These are phyloP conservation scores for Protaetia brevitarsis DNA, from an alignment of 1,140 invertebrate genomes.

Conservation along the genomic window DNA sequence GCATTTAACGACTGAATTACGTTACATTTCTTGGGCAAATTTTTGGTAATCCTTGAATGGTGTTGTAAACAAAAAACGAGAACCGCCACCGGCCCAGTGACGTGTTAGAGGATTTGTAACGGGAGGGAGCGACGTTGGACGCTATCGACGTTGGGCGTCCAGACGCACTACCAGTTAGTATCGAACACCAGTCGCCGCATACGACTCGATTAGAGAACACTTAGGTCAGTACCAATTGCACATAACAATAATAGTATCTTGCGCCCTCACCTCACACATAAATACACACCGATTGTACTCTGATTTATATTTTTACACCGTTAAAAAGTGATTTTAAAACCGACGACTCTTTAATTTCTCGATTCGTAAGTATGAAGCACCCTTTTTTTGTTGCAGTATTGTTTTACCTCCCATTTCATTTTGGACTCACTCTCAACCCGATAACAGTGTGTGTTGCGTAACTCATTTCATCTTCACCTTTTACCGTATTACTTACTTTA, in stretches of 20 bases:
- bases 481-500: background rate
- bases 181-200: constrained; percentile 30
- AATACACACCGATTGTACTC: too few relatives aligned
- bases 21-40: background rate
- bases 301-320: background rate
- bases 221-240: constrained; percentile 28
- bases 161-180: constrained; percentile 25
- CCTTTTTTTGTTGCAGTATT: background rate
- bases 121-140: constrained; percentile 9
- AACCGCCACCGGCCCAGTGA: constrained; percentile 17
- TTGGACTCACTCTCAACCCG: background rate
- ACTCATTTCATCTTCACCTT: background rate
- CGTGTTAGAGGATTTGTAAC: background rate
- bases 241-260: constrained; percentile 15
- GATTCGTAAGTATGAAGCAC: constrained; percentile 1
- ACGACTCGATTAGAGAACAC: constrained; percentile 25
- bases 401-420: background rate
- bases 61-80: constrained; percentile 25
- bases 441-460: constrained; percentile 18
- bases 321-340: background rate
- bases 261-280: constrained; percentile 7
- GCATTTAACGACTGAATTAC: too few relatives aligned
- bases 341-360: background rate
- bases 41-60: constrained; percentile 25
- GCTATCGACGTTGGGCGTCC: constrained; percentile 25